A percentile compares a stretch with the other conserved stretches of the same genome.
These are phyloP conservation scores for Drosophila mayri DNA, from an alignment of 1,140 invertebrate species.

Conservation along the genomic window DNA sequence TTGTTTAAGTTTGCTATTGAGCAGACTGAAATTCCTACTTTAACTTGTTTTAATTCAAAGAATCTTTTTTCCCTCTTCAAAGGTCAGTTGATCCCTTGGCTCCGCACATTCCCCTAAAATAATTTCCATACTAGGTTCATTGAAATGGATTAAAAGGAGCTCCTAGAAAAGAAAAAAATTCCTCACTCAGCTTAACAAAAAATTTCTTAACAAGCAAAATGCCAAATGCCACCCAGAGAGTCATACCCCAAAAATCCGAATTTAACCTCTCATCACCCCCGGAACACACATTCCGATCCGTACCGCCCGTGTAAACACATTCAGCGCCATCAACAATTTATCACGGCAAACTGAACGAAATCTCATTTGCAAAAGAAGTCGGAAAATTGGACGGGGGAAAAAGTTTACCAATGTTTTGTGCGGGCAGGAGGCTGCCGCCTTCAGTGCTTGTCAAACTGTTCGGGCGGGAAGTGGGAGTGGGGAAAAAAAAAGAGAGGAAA, in stretches of 20 bases:
- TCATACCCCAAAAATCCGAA: conserved; percentile 21
- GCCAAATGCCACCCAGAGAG: conserved; percentile 40
- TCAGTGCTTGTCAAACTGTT: conserved; percentile 68
- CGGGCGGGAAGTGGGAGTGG: not conserved
- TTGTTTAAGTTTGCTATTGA: not conserved
- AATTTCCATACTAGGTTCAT: conserved; percentile 67
- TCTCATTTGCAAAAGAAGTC: conserved; percentile 72
- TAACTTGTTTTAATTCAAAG: conserved; percentile 6
- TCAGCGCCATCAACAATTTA: conserved; percentile 79
- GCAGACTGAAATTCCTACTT: not conserved
- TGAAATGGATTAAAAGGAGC: conserved; percentile 57
- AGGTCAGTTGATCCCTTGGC: conserved; percentile 2
- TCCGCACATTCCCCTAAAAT: conserved; percentile 41
- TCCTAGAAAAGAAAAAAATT: conserved; percentile 48
- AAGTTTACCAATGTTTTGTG: conserved; percentile 42
- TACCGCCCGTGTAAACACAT: conserved; percentile 70
- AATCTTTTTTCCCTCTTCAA: conserved; percentile 1
- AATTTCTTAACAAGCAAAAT: conserved; percentile 61
- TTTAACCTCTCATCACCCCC: conserved; percentile 34
- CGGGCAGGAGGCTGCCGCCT: not conserved
- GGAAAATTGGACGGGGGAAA: conserved; percentile 22
- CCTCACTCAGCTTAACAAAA: conserved; percentile 31
- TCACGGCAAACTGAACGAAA: conserved; percentile 76
- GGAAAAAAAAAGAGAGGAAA: conserved; percentile 32
- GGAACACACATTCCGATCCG: conserved; percentile 20